These are phyloP conservation scores for Brachycybe producta DNA, from an alignment of 2,888 invertebrate genomes.

Conservation along the genomic window DNA sequence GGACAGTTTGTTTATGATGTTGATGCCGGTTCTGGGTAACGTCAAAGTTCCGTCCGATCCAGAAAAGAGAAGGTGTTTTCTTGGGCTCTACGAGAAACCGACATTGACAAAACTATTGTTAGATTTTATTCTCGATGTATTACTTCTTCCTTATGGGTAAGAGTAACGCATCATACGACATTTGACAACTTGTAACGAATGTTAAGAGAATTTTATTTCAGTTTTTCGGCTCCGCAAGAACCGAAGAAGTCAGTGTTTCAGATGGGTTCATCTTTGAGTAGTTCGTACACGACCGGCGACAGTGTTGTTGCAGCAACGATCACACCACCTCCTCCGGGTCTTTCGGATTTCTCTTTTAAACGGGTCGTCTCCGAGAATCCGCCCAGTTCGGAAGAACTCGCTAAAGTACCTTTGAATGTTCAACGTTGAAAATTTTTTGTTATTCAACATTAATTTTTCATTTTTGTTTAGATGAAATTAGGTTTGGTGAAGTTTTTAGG, in stretches of 20 bases:
- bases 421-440: neutral
- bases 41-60: constrained; percentile 52
- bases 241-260: neutral
- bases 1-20: constrained; percentile 64
- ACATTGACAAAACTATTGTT: constrained; percentile 53
- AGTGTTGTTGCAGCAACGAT: constrained; percentile 23
- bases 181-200: neutral
- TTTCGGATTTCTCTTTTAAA: constrained; percentile 62
- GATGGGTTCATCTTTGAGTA: neutral
- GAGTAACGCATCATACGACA: constrained; percentile 23
- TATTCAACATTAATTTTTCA: neutral
- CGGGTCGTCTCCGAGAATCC: constrained; percentile 55
- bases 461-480: constrained; percentile 46
- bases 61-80: constrained; percentile 46
- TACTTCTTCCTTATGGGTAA: constrained; percentile 75
- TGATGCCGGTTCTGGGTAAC: constrained; percentile 64
- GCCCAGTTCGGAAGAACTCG: constrained; percentile 63
- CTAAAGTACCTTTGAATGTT: constrained; percentile 44
- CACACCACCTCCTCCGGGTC: constrained; percentile 51
- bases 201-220: neutral
- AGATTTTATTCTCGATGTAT: constrained; percentile 63
- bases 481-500: constrained; percentile 70
- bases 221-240: neutral
- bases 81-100: constrained; percentile 56
- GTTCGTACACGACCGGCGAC: neutral